Conservation (phyloP, 1,140 invertebrate species). For the Drosophila chauvacae region DNA sequence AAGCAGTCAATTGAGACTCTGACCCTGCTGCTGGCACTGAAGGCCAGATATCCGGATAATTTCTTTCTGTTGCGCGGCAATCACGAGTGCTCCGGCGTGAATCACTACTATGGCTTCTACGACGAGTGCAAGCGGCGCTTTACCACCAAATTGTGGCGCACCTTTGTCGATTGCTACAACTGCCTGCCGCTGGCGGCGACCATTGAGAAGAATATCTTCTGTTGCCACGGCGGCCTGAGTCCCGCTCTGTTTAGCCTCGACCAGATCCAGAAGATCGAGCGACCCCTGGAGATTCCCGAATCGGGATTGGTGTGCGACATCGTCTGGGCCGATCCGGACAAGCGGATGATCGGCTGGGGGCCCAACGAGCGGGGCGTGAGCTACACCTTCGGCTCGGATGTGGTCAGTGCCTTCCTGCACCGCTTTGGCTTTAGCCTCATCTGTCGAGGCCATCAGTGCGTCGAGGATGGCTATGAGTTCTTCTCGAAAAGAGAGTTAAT, state of each 20-base stretch:
- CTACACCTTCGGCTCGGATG: slow-evolving; percentile 96
- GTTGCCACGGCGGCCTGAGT: slow-evolving; percentile 96
- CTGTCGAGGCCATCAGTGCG: slow-evolving; percentile 98
- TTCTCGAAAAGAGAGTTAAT: slow-evolving; percentile 98
- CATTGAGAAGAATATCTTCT: slow-evolving; percentile 98
- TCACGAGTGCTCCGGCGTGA: slow-evolving; percentile 93
- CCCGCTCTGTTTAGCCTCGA: slow-evolving; percentile 95
- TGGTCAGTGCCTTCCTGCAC: slow-evolving; percentile 95
- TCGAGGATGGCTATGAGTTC: slow-evolving; percentile 99
- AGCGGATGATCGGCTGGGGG: slow-evolving; percentile 93
- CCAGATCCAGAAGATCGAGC: slow-evolving; percentile 93
- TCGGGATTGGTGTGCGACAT: slow-evolving; percentile 97
- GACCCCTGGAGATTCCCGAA: slow-evolving; percentile 96
- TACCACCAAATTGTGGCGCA: slow-evolving; percentile 99
- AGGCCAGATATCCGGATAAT: slow-evolving; percentile 95
- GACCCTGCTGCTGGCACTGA: slow-evolving; percentile 97
- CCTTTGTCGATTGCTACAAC: slow-evolving; percentile 95
- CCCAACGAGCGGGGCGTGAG: slow-evolving; percentile 98
- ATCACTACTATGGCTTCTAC: slow-evolving; percentile 97
- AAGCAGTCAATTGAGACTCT: slow-evolving; percentile 95
- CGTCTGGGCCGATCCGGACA: slow-evolving; percentile 98
- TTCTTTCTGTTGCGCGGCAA: slow-evolving; percentile 93
- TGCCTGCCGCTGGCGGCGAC: slow-evolving; percentile 97
- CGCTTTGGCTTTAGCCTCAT: slow-evolving; percentile 97
- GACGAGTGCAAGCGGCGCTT: slow-evolving; percentile 98